Evolutionary conservation across 2,888 invertebrate genomes (phyloP), one percentile per base, ranked within the genome.

Genomic region (Phrixothrix hirtus): DNA sequence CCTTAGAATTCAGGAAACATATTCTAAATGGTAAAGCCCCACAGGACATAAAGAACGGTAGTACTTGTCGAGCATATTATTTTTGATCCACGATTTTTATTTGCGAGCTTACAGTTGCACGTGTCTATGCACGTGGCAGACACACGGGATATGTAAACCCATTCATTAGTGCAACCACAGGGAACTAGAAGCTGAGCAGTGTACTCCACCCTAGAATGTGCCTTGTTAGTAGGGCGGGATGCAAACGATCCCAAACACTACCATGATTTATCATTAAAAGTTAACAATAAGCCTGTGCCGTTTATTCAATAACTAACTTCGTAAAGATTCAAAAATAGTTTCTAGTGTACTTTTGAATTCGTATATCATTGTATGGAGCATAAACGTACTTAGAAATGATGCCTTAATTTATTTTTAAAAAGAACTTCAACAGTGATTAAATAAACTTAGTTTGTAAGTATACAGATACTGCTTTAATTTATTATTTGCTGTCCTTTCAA

Each of bases 151-250:
- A 74, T 71, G 74, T 75, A 76, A 76, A 76, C 76, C 74, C 72
- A 75, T 76, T 76, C 76, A 76, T 76, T 76, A 75, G 74, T 68
- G 73, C 74, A 74, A 75, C 76, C 76, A 70, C 75, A 75, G 74
- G 69, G 74, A 73, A 74, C 21, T 25, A 25, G 21, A 74, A 75
- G 72, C 71, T 66, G 55, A 55, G 44, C 47, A 25, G 2, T 36
- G 27, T 48, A 34, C 47, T 34, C 49, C 56, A 42, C 55, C 46
- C 55, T 30, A 10, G 43, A 50, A 47, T 29, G 37, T 41, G 12
- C 49, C 43, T 44, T 31, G 38, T 32, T 29, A 16, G 16, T 25
- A 49, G 49, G 34, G 13, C 14, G 17, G 43, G 11, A 14, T 34
- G 53, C 9, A 27, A 53, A 44, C 37, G 47, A 15, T 39, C 47